A percentile compares a stretch with the other conserved stretches of the same genome.
These are phyloP conservation scores for Chrysoperla carnea DNA, from an alignment of 1,140 invertebrate species.

Conservation along the genomic window DNA sequence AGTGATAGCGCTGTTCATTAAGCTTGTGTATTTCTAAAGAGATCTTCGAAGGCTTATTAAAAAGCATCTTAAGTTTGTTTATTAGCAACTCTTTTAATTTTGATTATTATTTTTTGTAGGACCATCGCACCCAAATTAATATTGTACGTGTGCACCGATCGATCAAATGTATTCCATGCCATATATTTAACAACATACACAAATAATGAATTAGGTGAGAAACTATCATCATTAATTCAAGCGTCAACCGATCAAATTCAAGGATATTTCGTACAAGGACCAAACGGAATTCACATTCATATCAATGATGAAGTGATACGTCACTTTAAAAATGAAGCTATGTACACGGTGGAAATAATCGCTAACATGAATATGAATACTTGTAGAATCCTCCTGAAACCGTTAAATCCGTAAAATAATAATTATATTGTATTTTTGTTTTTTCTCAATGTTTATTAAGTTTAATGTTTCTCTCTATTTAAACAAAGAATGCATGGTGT, in stretches of 20 bases:
- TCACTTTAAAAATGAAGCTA: constrained; percentile 43
- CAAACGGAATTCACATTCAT: constrained; percentile 52
- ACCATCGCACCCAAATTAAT: constrained; percentile 57
- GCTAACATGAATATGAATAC: too few relatives aligned
- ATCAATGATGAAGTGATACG: constrained; percentile 55
- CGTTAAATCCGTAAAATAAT: too few relatives aligned
- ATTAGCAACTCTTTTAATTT: not conserved
- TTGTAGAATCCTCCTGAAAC: too few relatives aligned
- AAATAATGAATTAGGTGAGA: constrained; percentile 44
- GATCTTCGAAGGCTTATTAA: too few relatives aligned
- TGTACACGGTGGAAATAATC: constrained; percentile 37
- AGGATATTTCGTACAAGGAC: constrained; percentile 47
- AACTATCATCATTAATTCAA: constrained; percentile 40
- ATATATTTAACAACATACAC: constrained; percentile 52
- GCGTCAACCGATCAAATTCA: constrained; percentile 35
- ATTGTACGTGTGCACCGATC: constrained; percentile 57
- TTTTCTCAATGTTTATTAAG: too few relatives aligned
- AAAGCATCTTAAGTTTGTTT: too few relatives aligned
- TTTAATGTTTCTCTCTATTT: too few relatives aligned
- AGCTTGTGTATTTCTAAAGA: too few relatives aligned
- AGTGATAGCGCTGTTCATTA: too few relatives aligned
- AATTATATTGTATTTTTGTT: too few relatives aligned
- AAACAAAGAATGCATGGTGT: too few relatives aligned
- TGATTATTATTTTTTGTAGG: constrained; percentile 29
- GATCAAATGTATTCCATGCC: constrained; percentile 53